Base-by-base conservation (phyloP, 2,888 invertebrate genomes). In the Drosophila testacea region DNA sequence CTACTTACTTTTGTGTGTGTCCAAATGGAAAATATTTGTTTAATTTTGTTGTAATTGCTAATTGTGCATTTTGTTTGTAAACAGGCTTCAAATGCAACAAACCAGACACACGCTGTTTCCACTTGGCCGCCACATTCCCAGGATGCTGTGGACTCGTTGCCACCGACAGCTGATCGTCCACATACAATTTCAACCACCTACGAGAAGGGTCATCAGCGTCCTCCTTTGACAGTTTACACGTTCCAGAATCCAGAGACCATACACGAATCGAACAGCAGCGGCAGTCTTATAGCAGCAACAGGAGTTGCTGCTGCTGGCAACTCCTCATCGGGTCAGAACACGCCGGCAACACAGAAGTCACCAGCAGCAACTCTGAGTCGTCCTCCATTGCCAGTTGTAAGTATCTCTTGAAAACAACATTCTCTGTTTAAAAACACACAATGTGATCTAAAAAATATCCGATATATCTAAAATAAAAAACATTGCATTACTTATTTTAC, bases 151-250 rank as follows among this genome's bases (percentile, higher is more conserved):
- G 86, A 90, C 51, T 72, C 83, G 51, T 76, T 91, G 73, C 90
- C 91, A 55, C 91, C 92, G 78, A 95, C 97, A 92, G 95, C 95
- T 64, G 97, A 97, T 77, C 94, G 98, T 73, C 98, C 98, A 1
- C 98, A 98, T 91, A 98, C 98, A 48, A 98, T 98, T 89, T 98
- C 98, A 5, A 96, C 97, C 75, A 97, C 96, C 7, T 98, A 98
- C 91, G 97, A 97, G 92, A 96, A 96, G 88, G 95, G 95, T n/a
- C 97, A 97, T 93, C 95, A 96, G 74, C 94, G 98, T 69, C 96
- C 98, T 13, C 96, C 97, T 1, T 93, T 98, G 36, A 96, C 96
- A 73, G 96, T 96, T 36, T 97, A 97, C 92, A 97, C 98, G 85
- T 97, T 97, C 94, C 96, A 96, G 93, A 96, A 96, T 75, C 96